Evolutionary conservation across 2,113 vertebrate species (phyloP), one percentile per base, ranked within the genome.

Genomic region (Rhynchopsitta pachyrhyncha): DNA sequence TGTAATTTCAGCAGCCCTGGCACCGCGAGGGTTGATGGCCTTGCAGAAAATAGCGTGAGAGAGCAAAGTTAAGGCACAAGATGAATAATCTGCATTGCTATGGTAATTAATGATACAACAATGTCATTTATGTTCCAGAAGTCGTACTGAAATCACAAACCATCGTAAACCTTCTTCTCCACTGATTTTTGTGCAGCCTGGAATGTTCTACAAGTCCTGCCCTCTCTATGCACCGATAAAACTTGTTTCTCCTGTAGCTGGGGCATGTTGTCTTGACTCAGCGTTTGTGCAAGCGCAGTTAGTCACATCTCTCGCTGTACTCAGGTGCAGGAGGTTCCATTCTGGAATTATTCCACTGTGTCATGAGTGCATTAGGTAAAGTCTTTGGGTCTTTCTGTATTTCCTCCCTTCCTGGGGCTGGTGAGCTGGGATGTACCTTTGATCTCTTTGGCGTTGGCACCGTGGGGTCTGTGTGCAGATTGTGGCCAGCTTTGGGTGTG

Each of bases 1-100:
- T 79, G 77, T 89, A 46, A 64, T 52, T 91, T 71, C 87, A 68
- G 93, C 94, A 75, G 86, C 86, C 35, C 64, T 82, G 91, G 79
- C 82, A 74, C 9, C 2, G 1, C 0, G 1, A 60, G 64, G 67
- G 33, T 42, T 52, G 88, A 37, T 62, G 68, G 75, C 94, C 88
- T 88, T 88, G 95, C 90, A 76, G 85, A 71, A 86, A 86, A 44
- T 12, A 49, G 69, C 2, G 0, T 70, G 81, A 84, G 92, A 71
- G 75, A 66, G 75, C 71, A 62, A 88, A 86, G 62, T 82, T 42
- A 62, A 84, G 70, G 70, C 62, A 10, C 74, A 33, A 9, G 0
- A 5, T 7, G 31, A 84, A 39, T 39, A 41, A 79, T 73, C 74
- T 87, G 68, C 68, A 93, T 94, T 89, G 49, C 84, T 19, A 0